A percentile compares a stretch with the other conserved stretches of the same genome.
Evolutionary conservation across 2,797 vertebrate species (phyloP).

Genomic region (Myotis vivesi): DNA sequence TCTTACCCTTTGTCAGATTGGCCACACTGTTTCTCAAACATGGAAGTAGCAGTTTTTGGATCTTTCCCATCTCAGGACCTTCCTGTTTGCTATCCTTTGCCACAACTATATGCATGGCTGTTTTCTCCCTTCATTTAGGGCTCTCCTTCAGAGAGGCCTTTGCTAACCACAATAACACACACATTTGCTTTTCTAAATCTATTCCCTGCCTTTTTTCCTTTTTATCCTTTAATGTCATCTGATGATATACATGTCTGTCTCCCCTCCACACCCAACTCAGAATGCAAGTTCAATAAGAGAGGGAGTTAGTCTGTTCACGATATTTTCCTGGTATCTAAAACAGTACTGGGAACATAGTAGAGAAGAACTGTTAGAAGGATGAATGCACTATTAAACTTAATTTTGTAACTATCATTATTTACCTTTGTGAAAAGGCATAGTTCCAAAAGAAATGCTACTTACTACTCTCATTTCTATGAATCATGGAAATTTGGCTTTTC

Average conservation of each 20-base stretch:
- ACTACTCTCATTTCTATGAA: background rate
- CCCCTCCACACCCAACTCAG: background rate
- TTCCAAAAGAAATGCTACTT: constrained; percentile 6
- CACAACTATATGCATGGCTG: background rate
- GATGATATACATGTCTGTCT: background rate
- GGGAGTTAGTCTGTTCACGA: background rate
- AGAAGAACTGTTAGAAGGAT: background rate
- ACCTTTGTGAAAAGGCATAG: constrained; percentile 2
- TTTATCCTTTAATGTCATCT: background rate
- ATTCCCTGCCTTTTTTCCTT: background rate
- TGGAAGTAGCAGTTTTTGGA: background rate
- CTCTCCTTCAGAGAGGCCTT: background rate
- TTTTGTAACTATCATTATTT: constrained; percentile 37
- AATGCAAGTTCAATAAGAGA: background rate
- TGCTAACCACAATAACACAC: background rate
- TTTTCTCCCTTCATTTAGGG: background rate
- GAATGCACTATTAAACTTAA: background rate
- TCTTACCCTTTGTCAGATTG: background rate
- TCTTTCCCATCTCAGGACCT: background rate
- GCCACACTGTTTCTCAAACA: background rate
- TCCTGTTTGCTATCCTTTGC: background rate
- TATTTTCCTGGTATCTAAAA: background rate
- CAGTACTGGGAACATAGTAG: background rate
- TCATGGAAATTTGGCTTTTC: background rate
- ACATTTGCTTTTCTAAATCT: background rate